Evolutionary conservation across 2,888 invertebrate genomes (phyloP), one percentile per base, ranked within the genome.

Genomic region (Tenthredo scrophulariae): DNA sequence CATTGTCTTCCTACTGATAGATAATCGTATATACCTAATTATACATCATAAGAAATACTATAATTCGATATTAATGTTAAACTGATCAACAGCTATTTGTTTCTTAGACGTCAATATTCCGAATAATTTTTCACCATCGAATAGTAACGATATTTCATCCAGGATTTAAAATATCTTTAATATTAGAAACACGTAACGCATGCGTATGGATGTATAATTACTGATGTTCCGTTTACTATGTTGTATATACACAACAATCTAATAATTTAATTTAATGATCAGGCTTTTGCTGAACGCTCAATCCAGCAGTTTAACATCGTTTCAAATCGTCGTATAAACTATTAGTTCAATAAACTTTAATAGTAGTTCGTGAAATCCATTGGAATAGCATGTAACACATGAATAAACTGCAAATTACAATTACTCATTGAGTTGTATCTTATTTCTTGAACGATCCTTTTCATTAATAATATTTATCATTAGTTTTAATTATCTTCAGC

Each of bases 1-100:
- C 86, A 87, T 80, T 85, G 46, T 86, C 77, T 70, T 85, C 79
- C 72, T 83, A 40, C n/a, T 43, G 33, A 26, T 75, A 67, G 37
- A 62, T 43, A 62, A 26, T 70, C 67, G 67, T 29, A 67, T 29
- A 67, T 26, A 46, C 46, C 13, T 46, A 67, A 67, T 67, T 54
- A 67, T 67, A 67, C 67, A 9, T 15, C 67, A 5, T 67, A 67
- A 29, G 5, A 33, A 54, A 54, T 54, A 46, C 46, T 46, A 15
- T 46, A 54, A 54, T 67, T 33, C 67, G 18, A 67, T 26, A 67
- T 67, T 29, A 67, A 26, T 67, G 29, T 67, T 67, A 29, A 7
- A 33, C 13, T 26, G 13, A 67, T 29, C 33, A 29, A 29, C 26
- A 29, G 13, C 3, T 67, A 26, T 15, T n/a, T n/a, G 33, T 33